A percentile compares a stretch with the other conserved stretches of the same genome.
Evolutionary conservation across 2,797 vertebrate species (phyloP).

Genomic region (Bovichtus variegatus): DNA sequence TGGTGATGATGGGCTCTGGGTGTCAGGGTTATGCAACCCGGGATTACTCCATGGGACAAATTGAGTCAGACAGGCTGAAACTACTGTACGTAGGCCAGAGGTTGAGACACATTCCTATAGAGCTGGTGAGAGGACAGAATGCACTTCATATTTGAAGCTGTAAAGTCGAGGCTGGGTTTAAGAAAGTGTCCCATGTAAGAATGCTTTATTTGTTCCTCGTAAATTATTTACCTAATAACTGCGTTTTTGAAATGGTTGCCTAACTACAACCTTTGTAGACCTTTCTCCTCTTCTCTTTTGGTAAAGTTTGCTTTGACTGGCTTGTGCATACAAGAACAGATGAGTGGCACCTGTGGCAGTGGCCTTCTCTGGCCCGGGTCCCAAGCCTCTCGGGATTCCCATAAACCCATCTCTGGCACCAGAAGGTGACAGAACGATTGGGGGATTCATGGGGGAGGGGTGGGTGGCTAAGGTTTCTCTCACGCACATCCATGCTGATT

Average conservation of each 20-base stretch:
- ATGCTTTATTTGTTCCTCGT: slow-evolving; percentile 5
- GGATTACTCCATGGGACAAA: slow-evolving; percentile 70
- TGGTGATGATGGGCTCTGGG: slow-evolving; percentile 54
- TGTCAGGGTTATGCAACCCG: slow-evolving; percentile 71
- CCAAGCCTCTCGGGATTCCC: slow-evolving; percentile 49
- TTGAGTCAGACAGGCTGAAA: slow-evolving; percentile 74
- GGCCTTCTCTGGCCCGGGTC: slow-evolving; percentile 49
- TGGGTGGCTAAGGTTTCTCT: slow-evolving; percentile 27
- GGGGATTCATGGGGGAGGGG: slow-evolving; percentile 11
- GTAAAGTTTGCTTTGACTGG: slow-evolving; percentile 17
- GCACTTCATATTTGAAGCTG: background rate
- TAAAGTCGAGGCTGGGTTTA: background rate
- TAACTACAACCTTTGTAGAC: background rate
- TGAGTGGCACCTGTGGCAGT: slow-evolving; percentile 44
- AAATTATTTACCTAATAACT: background rate
- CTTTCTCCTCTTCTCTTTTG: background rate
- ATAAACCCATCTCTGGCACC: slow-evolving; percentile 48
- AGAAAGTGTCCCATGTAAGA: background rate
- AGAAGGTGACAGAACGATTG: slow-evolving; percentile 47
- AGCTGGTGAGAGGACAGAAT: background rate
- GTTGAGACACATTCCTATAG: slow-evolving; percentile 47
- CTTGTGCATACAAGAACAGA: slow-evolving; percentile 40
- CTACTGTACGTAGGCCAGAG: slow-evolving; percentile 38
- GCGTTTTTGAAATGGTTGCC: background rate
- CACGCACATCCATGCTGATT: slow-evolving; percentile 6